These are phyloP conservation scores for Lophotis ruficrista DNA, from an alignment of 2,113 vertebrate genomes.

Conservation along the genomic window DNA sequence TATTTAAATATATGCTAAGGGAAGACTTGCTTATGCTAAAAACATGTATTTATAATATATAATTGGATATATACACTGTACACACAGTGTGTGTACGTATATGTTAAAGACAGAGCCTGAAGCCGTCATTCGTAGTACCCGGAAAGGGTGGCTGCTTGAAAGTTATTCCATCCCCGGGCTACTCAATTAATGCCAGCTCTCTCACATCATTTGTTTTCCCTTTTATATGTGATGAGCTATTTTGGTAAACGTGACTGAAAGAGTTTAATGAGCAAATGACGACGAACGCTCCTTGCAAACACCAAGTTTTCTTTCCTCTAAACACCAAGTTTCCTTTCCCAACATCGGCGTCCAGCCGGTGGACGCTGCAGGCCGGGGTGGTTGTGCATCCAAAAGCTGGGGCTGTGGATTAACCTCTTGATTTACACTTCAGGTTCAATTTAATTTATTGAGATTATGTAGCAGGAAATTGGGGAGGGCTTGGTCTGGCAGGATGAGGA, in stretches of 20 bases:
- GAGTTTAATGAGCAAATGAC: neutral
- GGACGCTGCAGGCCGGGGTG: too few relatives aligned
- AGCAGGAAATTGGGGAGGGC: too few relatives aligned
- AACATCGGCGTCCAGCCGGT: fast-evolving
- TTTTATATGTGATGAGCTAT: too few relatives aligned
- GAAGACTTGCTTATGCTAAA: neutral
- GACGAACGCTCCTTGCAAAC: neutral
- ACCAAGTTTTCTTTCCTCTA: too few relatives aligned
- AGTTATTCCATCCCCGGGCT: neutral
- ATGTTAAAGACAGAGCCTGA: neutral
- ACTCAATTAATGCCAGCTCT: neutral
- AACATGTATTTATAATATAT: neutral
- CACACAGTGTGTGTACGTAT: too few relatives aligned
- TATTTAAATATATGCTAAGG: neutral
- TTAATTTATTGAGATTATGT: neutral
- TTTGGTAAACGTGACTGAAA: too few relatives aligned
- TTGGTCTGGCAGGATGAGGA: fast-evolving
- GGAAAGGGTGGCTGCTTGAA: neutral
- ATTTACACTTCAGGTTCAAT: neutral
- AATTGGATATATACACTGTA: too few relatives aligned
- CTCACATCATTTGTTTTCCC: too few relatives aligned
- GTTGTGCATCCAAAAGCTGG: neutral
- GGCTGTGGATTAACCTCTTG: neutral
- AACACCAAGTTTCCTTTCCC: too few relatives aligned
- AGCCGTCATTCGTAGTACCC: neutral